These are phyloP conservation scores for Cantharis rustica DNA, from an alignment of 2,888 invertebrate genomes.

Conservation along the genomic window DNA sequence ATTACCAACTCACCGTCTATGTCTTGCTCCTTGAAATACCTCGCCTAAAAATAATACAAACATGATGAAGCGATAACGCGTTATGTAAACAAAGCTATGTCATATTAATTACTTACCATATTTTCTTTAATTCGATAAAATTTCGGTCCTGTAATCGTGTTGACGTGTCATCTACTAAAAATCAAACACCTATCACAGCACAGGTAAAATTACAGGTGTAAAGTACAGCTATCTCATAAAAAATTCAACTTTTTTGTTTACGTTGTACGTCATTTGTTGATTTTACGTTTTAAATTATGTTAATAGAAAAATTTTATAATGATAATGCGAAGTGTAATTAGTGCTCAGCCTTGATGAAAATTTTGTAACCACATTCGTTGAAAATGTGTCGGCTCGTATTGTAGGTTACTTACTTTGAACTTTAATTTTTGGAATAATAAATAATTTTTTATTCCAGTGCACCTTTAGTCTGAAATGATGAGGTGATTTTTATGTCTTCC, in stretches of 20 bases:
- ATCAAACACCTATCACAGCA: neutral
- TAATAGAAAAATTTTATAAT: neutral
- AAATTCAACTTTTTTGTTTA: constrained; percentile 13
- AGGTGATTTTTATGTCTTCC: constrained; percentile 36
- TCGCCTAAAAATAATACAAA: constrained; percentile 69
- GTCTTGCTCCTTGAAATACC: constrained; percentile 92
- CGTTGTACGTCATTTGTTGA: neutral
- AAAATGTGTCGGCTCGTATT: neutral
- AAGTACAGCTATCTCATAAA: constrained; percentile 27
- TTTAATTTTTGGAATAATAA: neutral
- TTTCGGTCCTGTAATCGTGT: neutral
- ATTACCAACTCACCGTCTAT: constrained; percentile 78
- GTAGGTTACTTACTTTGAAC: neutral
- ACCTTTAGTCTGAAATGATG: constrained; percentile 28
- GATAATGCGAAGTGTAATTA: neutral
- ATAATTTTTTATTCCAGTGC: constrained; percentile 7
- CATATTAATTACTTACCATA: constrained; percentile 27
- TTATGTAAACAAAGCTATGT: neutral
- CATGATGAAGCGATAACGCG: neutral
- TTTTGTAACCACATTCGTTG: neutral
- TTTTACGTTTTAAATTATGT: neutral
- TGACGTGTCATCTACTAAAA: constrained; percentile 29
- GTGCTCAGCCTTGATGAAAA: neutral
- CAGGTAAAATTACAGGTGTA: constrained; percentile 34
- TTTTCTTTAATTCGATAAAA: neutral